Conservation (phyloP, 2,888 invertebrate species). For the Xanthia togata region DNA sequence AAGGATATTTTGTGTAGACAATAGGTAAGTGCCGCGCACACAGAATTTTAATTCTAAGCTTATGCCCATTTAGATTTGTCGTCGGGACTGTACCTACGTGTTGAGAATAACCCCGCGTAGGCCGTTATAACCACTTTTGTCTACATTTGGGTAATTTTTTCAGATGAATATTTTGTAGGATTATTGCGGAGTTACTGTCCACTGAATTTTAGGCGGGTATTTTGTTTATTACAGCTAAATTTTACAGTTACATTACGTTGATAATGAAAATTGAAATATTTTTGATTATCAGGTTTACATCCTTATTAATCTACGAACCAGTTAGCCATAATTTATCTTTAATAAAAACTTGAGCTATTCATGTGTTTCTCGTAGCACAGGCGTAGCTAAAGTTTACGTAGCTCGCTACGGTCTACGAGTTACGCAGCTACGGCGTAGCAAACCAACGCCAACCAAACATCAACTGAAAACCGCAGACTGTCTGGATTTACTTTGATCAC, state of each 20-base stretch:
- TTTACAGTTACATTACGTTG: neutral
- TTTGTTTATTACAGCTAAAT: neutral
- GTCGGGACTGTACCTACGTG: slow-evolving; percentile 76
- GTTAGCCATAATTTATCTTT: neutral
- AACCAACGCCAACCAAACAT: neutral
- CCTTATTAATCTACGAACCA: neutral
- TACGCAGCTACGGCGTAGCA: slow-evolving; percentile 52
- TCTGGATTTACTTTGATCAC: slow-evolving; percentile 22
- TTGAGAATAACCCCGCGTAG: slow-evolving; percentile 69
- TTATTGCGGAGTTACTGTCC: slow-evolving; percentile 34
- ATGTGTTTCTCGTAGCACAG: neutral
- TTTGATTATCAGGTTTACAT: neutral
- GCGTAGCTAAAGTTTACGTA: neutral
- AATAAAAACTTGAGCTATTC: neutral
- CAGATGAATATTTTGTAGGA: slow-evolving; percentile 37
- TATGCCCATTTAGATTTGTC: slow-evolving; percentile 84
- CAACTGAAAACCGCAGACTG: slow-evolving; percentile 34
- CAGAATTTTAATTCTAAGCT: slow-evolving; percentile 87
- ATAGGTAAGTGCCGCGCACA: slow-evolving; percentile 84
- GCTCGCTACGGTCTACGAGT: slow-evolving; percentile 14
- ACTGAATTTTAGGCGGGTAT: slow-evolving; percentile 8
- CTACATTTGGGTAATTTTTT: slow-evolving; percentile 40
- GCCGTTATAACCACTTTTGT: slow-evolving; percentile 55
- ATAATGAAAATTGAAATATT: neutral
- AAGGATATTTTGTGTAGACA: slow-evolving; percentile 87